Base-by-base conservation (phyloP, 2,797 vertebrate genomes). In the Rhabdomys pumilio region DNA sequence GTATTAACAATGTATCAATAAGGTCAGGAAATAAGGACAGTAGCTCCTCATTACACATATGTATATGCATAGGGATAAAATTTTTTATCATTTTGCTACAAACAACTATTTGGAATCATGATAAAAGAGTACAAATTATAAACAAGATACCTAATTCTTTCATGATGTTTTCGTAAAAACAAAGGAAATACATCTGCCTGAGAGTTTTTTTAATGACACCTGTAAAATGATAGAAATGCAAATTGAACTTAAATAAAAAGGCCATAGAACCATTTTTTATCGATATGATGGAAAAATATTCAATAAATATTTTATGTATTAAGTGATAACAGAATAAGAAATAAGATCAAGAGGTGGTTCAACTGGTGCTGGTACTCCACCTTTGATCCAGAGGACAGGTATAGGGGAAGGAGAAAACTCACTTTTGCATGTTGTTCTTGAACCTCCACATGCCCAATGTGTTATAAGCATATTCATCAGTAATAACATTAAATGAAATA, bases 1-100 rank as follows among this genome's bases (percentile, higher is more conserved):
- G 93, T 82, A 94, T 97, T 99, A 98, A 98, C 98, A 98, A 98
- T 97, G 96, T 98, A 98, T 98, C 1, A 97, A 97, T 98, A 98
- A 98, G 95, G 91, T 95, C 97, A 98, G 98, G 95, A 98, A 98
- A 98, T 97, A 98, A 98, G 98, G 96, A 96, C 96, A 98, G 92
- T 97, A 98, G 97, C 61, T 96, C 80, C 59, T 98, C 96, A 96
- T 96, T 93, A 97, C 91, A 97, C 26, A 26, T 26, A 55, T 59
- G 17, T 61, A 38, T 53, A n/a, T n/a, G n/a, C n/a, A n/a, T n/a
- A n/a, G n/a, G n/a, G n/a, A n/a, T n/a, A n/a, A n/a, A n/a, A 59
- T 50, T 1, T 91, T 26, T 13, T 31, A 77, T 61, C 57, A 94
- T 94, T 59, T 41, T 94, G 29, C n/a, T 95, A 82, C 79, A 97